Base-by-base conservation (phyloP, 2,797 vertebrate genomes). In the Ispidina picta region DNA sequence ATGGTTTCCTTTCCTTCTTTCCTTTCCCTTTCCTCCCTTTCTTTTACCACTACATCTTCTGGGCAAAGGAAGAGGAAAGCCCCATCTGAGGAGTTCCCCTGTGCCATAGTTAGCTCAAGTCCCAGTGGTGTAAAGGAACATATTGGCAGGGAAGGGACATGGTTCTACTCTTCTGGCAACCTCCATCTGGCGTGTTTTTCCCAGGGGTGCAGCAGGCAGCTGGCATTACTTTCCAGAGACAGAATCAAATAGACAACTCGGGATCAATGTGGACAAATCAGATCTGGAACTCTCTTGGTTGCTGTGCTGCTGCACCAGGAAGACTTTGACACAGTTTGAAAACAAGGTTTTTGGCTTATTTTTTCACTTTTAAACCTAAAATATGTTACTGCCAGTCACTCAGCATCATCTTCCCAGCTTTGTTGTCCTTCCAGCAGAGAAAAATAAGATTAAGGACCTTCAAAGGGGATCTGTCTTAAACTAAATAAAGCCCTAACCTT, bases 171-270 rank as follows among this genome's bases (percentile, higher is more conserved):
- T 81, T 89, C 91, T 93, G 92, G 89, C 87, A 95, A 91, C 48
- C 93, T 96, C 93, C 93, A 95, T 93, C 92, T 95, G 94, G 79
- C 8, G 1, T 86, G 43, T 90, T 73, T 71, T 80, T 93, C 94
- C 85, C 93, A 68, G 18, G 83, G 85, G 93, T 54, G 25, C 46
- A 76, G 70, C 64, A 92, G 91, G 81, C 93, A 94, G 85, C 92
- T 96, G 92, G 93, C 91, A 89, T 76, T 79, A 90, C 71, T 76
- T 94, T 91, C 73, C 89, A 35, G 28, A 89, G 83, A 43, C 8
- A 15, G 80, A 86, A 52, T 86, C 89, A 91, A 95, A 75, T 39
- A 37, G 35, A 37, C 35, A 37, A 37, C 51, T 83, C 48, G 86
- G 83, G 80, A 95, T 89, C 73, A 46, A 89, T 74, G 85, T 94